Percentiles rank a stretch among this genome's conserved stretches.
Conservation (phyloP, 1,140 invertebrate species). For the Proales similis region DNA sequence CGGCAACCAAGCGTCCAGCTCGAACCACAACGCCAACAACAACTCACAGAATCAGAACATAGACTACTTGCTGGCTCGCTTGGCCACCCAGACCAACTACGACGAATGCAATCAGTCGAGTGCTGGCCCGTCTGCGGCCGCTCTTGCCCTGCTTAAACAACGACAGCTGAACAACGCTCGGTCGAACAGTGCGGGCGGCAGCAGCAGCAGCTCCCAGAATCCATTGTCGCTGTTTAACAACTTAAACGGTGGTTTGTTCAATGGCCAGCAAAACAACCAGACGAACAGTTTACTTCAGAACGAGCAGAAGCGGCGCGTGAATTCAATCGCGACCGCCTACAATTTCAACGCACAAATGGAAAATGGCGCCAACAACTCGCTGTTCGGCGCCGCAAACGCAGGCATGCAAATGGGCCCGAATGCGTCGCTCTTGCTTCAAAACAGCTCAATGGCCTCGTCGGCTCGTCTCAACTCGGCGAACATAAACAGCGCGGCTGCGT, state of each 20-base stretch:
- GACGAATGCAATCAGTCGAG: too few species aligned
- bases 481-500: slow-evolving; percentile 7
- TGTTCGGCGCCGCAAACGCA: neutral
- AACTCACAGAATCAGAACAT: too few species aligned
- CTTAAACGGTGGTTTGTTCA: too few species aligned
- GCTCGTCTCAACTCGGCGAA: slow-evolving; percentile 15
- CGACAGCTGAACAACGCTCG: too few species aligned
- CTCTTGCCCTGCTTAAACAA: too few species aligned
- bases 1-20: too few species aligned
- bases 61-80: too few species aligned
- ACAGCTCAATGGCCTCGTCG: slow-evolving; percentile 25
- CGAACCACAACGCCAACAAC: too few species aligned
- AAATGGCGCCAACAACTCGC: slow-evolving; percentile 6
- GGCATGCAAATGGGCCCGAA: slow-evolving; percentile 19
- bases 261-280: neutral
- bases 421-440: slow-evolving; percentile 7
- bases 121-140: too few species aligned
- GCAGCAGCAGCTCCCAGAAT: neutral
- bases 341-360: neutral
- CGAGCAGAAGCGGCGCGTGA: slow-evolving; percentile 18
- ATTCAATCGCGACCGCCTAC: slow-evolving; percentile 29
- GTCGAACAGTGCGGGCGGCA: neutral
- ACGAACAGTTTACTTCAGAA: neutral
- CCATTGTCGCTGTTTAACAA: slow-evolving; percentile 7
- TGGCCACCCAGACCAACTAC: too few species aligned